Evolutionary conservation across 2,797 vertebrate genomes (phyloP), one percentile per base, ranked within the genome.

Genomic region (Melopsittacus undulatus): DNA sequence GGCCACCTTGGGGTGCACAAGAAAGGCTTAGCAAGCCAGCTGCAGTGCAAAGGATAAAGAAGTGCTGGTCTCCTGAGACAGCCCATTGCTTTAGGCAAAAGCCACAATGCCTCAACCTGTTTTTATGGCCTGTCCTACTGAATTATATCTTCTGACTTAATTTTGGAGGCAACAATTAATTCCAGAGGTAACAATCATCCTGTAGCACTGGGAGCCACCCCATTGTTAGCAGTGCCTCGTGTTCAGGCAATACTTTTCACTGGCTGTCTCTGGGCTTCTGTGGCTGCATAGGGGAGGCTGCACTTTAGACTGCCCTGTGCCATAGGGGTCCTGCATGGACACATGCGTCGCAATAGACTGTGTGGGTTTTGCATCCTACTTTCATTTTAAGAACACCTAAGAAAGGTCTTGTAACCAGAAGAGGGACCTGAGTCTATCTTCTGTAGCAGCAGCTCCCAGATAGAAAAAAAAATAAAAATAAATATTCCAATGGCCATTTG

Each of bases 301-400:
- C 42, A 36, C 34, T 32, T 61, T 30, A 52, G 26, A n/a, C 7
- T 32, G 52, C 29, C 51, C 22, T 59, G 62, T 22, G 22, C 42
- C 0, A 0, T 9, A 34, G 40, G 36, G 14, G 74, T 70, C 24
- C n/a, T 78, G 49, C 30, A 19, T 30, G 13, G 23, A 36, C 20
- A 45, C 19, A 21, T 24, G n/a, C 15, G 32, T 73, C 1, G 0
- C 38, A 52, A 23, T 4, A n/a, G n/a, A 36, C 8, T 23, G 19
- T n/a, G 29, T 9, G 34, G 26, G 13, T 8, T 74, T 79, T 51
- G 30, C 38, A 81, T 46, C 20, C n/a, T 32, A 5, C 32, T 40
- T 69, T 80, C 29, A 48, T 10, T 17, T 26, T n/a, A 49, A 95
- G 15, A 20, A 90, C 56, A 56, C 13, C 10, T 67, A 40, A 54